Base-by-base conservation (phyloP, 2,888 invertebrate genomes). In the Hydraecia micacea region DNA sequence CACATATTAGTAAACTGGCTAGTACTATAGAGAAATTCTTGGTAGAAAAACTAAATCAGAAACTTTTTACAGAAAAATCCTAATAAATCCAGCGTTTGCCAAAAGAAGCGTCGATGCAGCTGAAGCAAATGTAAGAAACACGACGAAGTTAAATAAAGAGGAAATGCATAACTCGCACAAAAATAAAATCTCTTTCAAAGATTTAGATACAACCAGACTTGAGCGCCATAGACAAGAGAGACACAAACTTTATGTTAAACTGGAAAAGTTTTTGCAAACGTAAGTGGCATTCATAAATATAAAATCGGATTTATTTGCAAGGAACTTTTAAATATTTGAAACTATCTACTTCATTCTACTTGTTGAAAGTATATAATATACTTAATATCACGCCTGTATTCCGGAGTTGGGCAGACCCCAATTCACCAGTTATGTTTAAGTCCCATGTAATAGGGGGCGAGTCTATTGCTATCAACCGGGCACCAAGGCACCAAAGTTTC, bases 231-330 rank as follows among this genome's bases (percentile, higher is more conserved):
- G 98, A 88, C 93, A 97, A 78, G 97, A 97, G 75, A 97, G 98
- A 90, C 95, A 97, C 85, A 97, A 97, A 86, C 94, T 98, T 73
- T 98, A 98, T 92, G 94, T 90, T 67, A 98, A 97, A 93, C 91
- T 98, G 69, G 98, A 98, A 93, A 97, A 95, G 87, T 97, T 98
- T 91, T 93, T 98, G 80, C 95, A 96, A 89, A 97, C 97, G 98
- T 98, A 95, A 97, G 97, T 97, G 87, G 87, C 73, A 67, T 87
- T 86, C 67, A 77, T 84, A 86, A 83, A 88, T 83, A 70, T 77
- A 55, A 60, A 75, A 79, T 72, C 58, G 55, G 73, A 80, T 81
- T 86, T 84, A 70, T 81, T 87, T 77, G 28, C 36, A 9, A 28
- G 46, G 36, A 67, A 83, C 68, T 77, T 68, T 74, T 42, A 28